Conservation (phyloP, 2,113 vertebrate species). For the Sisor rabdophorus region DNA sequence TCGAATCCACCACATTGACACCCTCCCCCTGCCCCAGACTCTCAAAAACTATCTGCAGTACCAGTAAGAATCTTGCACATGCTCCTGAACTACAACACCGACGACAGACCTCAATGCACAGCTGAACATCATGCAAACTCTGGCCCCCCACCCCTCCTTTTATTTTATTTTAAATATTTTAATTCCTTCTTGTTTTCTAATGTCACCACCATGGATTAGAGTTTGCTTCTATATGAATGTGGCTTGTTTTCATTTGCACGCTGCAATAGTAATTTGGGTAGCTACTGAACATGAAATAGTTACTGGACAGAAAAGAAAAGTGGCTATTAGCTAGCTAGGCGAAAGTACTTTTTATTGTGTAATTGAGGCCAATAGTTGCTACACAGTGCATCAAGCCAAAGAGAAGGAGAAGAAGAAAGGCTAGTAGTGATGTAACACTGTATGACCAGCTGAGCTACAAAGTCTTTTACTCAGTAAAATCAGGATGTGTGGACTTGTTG, state of each 20-base stretch:
- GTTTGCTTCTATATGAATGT: neutral
- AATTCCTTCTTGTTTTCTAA: neutral
- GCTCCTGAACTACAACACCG: constrained; percentile 10
- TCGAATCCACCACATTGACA: constrained; percentile 85
- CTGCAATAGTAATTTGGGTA: neutral
- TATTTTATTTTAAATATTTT: neutral
- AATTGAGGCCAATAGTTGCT: neutral
- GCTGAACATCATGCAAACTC: neutral
- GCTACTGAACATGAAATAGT: neutral
- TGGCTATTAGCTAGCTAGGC: neutral
- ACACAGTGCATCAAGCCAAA: constrained; percentile 1
- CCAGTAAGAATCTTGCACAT: constrained; percentile 72
- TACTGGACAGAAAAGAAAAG: too few relatives aligned
- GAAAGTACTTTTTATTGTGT: neutral
- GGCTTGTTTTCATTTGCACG: neutral
- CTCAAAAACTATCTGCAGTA: constrained; percentile 98
- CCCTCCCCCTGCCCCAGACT: constrained; percentile 88
- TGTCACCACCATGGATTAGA: neutral
- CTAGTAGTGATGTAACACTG: neutral
- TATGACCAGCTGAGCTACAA: neutral
- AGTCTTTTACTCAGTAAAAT: neutral
- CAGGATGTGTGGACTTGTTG: neutral
- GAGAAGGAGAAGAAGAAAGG: neutral
- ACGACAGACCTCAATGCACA: constrained; percentile 3
- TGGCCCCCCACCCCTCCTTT: too few relatives aligned